Conservation (phyloP, 2,888 invertebrate species). For the Heliconius sara region DNA sequence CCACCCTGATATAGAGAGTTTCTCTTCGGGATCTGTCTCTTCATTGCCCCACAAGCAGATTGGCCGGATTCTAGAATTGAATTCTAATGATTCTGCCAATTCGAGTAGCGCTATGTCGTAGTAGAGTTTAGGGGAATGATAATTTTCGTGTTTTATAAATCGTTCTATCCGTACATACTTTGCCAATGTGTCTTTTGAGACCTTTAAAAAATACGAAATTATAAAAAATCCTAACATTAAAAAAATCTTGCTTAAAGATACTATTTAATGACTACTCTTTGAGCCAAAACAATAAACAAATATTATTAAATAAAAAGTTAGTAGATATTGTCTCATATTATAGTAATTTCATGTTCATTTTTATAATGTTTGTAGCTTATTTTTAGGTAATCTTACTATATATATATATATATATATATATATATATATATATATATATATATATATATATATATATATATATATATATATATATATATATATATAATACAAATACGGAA, state of each 20-base stretch:
- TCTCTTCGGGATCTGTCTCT: not conserved
- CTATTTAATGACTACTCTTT: too few species aligned
- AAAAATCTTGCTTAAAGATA: too few species aligned
- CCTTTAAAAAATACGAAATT: not conserved
- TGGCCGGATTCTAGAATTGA: not conserved
- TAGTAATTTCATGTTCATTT: too few species aligned
- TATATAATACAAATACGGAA: too few species aligned
- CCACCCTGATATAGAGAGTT: conserved; percentile 7
- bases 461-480: not conserved
- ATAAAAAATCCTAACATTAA: too few species aligned
- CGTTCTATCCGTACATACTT: not conserved
- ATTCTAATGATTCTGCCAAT: not conserved
- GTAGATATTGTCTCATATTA: too few species aligned
- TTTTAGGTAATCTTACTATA: too few species aligned
- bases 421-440: not conserved
- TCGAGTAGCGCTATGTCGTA: not conserved
- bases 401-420: not conserved
- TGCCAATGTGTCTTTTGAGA: not conserved
- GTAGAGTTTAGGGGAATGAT: not conserved
- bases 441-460: not conserved
- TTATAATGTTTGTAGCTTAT: too few species aligned
- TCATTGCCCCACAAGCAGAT: not conserved
- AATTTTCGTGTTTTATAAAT: conserved; percentile 5
- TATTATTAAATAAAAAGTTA: too few species aligned
- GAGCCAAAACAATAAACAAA: too few species aligned